These are phyloP conservation scores for Cetoscarus ocellatus DNA, from an alignment of 2,797 vertebrate species.

Conservation along the genomic window DNA sequence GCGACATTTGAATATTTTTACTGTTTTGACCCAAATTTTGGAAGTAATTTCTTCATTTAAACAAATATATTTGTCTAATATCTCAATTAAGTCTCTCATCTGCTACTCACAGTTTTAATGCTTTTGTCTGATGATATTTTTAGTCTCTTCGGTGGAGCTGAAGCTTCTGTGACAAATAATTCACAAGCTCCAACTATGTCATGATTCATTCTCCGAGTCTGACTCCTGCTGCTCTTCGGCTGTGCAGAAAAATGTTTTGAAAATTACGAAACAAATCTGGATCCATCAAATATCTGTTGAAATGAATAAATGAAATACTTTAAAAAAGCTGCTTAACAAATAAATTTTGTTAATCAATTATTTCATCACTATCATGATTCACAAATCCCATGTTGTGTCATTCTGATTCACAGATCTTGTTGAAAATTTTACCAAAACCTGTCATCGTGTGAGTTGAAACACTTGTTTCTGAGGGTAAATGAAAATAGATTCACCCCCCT, in stretches of 20 bases:
- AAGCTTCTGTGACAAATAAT: slow-evolving; percentile 1
- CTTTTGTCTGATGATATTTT: not conserved
- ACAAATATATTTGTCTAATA: not conserved
- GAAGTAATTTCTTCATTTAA: no score
- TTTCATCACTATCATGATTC: not conserved
- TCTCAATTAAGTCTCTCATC: no score
- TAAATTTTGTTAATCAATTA: not conserved
- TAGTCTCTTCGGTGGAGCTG: not conserved
- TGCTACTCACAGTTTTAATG: no score
- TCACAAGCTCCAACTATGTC: not conserved
- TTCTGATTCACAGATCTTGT: not conserved
- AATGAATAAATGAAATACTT: not conserved
- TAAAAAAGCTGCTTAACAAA: not conserved
- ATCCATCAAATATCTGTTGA: not conserved
- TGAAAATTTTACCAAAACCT: not conserved
- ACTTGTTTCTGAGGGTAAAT: not conserved
- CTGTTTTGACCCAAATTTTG: no score
- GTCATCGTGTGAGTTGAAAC: not conserved
- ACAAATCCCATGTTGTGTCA: not conserved
- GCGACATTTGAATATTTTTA: no score
- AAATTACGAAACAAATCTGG: not conserved
- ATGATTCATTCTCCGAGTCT: not conserved
- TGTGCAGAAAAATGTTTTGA: not conserved
- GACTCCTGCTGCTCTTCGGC: not conserved
- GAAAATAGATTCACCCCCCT: not conserved